These are phyloP conservation scores for Okamejei kenojei DNA, from an alignment of 2,797 vertebrate species.

Conservation along the genomic window DNA sequence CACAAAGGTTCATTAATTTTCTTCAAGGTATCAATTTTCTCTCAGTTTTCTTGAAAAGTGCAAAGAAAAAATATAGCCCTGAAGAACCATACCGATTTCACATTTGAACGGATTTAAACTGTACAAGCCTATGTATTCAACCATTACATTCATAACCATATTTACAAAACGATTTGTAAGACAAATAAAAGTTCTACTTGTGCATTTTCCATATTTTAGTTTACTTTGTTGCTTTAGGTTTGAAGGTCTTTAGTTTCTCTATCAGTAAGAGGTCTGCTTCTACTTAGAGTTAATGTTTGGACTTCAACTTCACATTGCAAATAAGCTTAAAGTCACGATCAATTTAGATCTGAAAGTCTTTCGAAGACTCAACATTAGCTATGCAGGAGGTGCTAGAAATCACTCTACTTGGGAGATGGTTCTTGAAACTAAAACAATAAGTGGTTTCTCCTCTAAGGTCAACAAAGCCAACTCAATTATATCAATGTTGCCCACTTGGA, in stretches of 20 bases:
- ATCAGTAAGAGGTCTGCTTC: neutral
- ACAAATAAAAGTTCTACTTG: neutral
- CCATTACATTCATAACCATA: neutral
- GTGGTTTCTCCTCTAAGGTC: neutral
- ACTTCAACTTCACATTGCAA: neutral
- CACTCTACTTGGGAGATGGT: neutral
- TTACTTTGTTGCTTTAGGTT: neutral
- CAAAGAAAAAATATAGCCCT: neutral
- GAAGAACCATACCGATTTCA: neutral
- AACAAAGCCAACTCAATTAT: neutral
- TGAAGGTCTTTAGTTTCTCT: neutral
- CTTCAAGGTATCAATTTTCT: neutral
- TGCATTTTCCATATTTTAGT: neutral
- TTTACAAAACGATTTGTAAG: neutral
- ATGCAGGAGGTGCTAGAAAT: neutral
- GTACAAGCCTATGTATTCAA: neutral
- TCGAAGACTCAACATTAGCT: neutral
- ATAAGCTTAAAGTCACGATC: neutral
- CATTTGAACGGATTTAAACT: too few species aligned
- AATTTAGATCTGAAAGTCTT: neutral
- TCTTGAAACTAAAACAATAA: neutral
- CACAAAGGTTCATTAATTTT: neutral
- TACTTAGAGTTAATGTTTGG: neutral
- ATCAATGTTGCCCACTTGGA: neutral
- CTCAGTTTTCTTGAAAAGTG: neutral